These are phyloP conservation scores for Porites cylindrica DNA, from an alignment of 92 coral and sea anemone genomes.

Conservation along the genomic window DNA sequence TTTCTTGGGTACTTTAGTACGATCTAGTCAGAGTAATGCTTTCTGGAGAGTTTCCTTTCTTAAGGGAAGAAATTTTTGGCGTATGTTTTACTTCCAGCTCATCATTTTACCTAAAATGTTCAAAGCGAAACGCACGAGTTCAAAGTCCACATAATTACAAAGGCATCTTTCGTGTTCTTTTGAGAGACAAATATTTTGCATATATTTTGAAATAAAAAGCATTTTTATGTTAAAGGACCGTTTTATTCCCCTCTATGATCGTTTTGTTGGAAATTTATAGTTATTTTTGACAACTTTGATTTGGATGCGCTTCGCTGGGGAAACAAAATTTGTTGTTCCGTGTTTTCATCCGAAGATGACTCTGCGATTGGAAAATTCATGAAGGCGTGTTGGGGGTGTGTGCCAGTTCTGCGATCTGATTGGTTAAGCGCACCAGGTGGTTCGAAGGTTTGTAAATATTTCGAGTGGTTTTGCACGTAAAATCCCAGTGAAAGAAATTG, in stretches of 20 bases:
- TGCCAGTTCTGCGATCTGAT: not conserved
- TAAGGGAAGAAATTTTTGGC: not conserved
- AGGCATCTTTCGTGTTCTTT: not conserved
- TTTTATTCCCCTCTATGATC: not conserved
- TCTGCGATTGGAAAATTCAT: not conserved
- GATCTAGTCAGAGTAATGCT: too few species aligned
- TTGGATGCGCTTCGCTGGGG: too few species aligned
- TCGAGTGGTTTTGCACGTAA: constrained; percentile 16
- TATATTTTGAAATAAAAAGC: not conserved
- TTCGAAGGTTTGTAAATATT: not conserved
- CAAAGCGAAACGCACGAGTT: constrained; percentile 6
- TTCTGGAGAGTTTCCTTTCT: not conserved
- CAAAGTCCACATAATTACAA: constrained; percentile 64
- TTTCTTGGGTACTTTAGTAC: not conserved
- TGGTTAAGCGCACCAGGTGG: constrained; percentile 40
- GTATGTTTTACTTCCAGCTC: not conserved
- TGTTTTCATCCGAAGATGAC: not conserved
- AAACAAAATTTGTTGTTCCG: not conserved
- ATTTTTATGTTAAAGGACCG: too few species aligned
- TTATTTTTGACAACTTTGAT: not conserved
- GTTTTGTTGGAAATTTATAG: not conserved
- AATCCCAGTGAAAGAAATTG: not conserved
- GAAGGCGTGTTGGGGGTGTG: constrained; percentile 49
- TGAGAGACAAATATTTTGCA: not conserved
- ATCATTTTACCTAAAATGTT: not conserved